Evolutionary conservation across 2,888 invertebrate genomes (phyloP).

Genomic region (Nysson spinosus): DNA sequence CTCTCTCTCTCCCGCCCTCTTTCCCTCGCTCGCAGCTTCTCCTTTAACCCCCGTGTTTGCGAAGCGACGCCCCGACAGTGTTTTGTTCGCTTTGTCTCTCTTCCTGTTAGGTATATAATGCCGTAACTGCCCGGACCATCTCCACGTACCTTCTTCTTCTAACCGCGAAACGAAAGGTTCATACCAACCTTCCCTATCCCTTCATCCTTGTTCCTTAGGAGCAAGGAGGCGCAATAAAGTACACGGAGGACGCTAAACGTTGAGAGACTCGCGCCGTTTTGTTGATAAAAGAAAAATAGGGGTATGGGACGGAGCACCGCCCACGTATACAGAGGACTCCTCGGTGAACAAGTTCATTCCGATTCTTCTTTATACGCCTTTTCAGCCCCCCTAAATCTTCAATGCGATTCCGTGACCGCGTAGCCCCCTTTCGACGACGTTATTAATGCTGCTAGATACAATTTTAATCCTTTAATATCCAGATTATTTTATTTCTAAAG

Average conservation of each 20-base stretch:
- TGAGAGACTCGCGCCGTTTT: slow-evolving; percentile 35
- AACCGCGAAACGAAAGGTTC: slow-evolving; percentile 42
- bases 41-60: slow-evolving; percentile 60
- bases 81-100: slow-evolving; percentile 75
- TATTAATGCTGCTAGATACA: background rate
- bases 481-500: too few species aligned
- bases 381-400: slow-evolving; percentile 10
- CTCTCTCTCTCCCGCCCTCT: background rate
- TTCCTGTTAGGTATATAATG: slow-evolving; percentile 71
- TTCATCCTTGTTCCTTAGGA: background rate
- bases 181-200: background rate
- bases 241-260: slow-evolving; percentile 36
- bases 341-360: slow-evolving; percentile 16
- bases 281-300: slow-evolving; percentile 16
- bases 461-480: too few species aligned
- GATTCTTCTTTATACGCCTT: slow-evolving; percentile 18
- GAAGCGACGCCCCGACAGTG: slow-evolving; percentile 74
- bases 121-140: slow-evolving; percentile 55
- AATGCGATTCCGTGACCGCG: slow-evolving; percentile 3
- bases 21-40: slow-evolving; percentile 25
- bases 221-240: slow-evolving; percentile 19
- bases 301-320: slow-evolving; percentile 9
- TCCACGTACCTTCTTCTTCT: slow-evolving; percentile 43
- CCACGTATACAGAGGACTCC: slow-evolving; percentile 12
- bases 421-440: slow-evolving; percentile 1